These are phyloP conservation scores for Dendroctonus ponderosae DNA, from an alignment of 1,140 invertebrate genomes.

Conservation along the genomic window DNA sequence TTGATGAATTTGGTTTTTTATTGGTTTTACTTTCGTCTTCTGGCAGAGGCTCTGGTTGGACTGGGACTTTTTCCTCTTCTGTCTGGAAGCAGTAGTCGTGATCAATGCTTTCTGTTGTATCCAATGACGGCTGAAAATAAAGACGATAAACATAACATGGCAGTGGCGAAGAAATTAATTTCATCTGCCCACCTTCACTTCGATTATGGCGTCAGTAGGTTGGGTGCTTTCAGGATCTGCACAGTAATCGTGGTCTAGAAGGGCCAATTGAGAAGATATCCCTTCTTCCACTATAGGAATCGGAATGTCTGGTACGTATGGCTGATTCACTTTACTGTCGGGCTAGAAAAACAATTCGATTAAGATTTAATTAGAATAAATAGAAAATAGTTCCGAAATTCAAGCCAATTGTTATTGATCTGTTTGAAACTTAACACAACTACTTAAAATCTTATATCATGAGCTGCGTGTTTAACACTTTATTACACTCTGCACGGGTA, in stretches of 20 bases:
- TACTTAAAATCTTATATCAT: no score
- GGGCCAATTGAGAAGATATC: conserved; percentile 29
- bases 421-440: no score
- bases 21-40: background rate
- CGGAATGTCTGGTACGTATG: conserved; percentile 30
- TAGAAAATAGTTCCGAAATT: background rate
- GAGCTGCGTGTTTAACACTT: no score
- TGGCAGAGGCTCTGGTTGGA: background rate
- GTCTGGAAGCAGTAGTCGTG: conserved; percentile 62
- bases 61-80: conserved; percentile 22
- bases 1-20: conserved; percentile 16
- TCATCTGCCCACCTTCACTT: conserved; percentile 36
- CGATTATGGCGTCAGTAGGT: conserved; percentile 38
- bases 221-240: conserved; percentile 35
- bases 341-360: background rate
- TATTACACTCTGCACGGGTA: no score
- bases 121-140: conserved; percentile 44
- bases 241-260: conserved; percentile 58
- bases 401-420: no score
- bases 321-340: conserved; percentile 18
- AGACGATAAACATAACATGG: background rate
- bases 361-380: background rate
- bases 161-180: background rate
- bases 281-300: conserved; percentile 28
- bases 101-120: conserved; percentile 51